Evolutionary conservation across 2,888 invertebrate species (phyloP).

Genomic region (Sarcophaga subvicina): DNA sequence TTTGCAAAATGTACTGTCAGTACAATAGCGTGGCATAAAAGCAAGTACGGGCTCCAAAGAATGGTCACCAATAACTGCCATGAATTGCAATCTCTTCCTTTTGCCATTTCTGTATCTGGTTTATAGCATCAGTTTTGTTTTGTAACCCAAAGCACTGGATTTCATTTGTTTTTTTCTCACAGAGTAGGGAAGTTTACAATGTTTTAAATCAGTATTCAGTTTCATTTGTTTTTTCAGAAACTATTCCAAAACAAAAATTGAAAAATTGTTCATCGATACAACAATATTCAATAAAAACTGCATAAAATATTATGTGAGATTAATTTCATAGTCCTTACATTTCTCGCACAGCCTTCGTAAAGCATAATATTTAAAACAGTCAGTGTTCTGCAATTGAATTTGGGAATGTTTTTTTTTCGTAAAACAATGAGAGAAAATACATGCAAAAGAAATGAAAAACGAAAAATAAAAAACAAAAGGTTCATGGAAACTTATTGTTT

Average conservation of each 20-base stretch:
- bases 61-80: constrained; percentile 1
- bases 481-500: constrained; percentile 6
- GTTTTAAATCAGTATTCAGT: too few relatives aligned
- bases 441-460: constrained; percentile 12
- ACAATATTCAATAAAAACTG: too few relatives aligned
- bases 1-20: not conserved
- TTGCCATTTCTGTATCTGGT: too few relatives aligned
- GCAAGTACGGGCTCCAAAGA: not conserved
- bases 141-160: too few relatives aligned
- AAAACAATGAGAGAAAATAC: constrained; percentile 12
- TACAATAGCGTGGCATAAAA: not conserved
- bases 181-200: too few relatives aligned
- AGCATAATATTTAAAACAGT: not conserved
- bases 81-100: constrained; percentile 26
- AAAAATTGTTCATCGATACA: too few relatives aligned
- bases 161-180: too few relatives aligned
- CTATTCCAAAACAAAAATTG: too few relatives aligned
- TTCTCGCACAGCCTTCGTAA: not conserved
- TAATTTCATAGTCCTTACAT: not conserved
- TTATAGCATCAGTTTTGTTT: too few relatives aligned
- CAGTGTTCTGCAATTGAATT: constrained; percentile 7
- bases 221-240: too few relatives aligned
- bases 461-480: not conserved
- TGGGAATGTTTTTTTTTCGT: not conserved
- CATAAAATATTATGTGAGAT: not conserved